Conservation (phyloP, 2,797 vertebrate genomes). For the Pipistrellus pipistrellus region DNA sequence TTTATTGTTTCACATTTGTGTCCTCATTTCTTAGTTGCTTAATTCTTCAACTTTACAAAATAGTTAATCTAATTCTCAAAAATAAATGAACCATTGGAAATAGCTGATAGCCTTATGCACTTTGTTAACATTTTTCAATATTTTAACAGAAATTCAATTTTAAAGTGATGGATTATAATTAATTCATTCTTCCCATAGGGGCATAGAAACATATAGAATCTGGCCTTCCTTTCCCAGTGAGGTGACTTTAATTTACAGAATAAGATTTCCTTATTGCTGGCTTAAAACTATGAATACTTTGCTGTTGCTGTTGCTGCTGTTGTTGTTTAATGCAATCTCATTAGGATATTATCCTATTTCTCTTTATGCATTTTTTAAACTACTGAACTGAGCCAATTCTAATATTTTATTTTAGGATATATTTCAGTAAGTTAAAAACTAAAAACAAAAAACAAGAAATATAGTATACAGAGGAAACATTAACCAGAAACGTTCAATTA, state of each 20-base stretch:
- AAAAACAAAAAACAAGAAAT: conserved; percentile 33
- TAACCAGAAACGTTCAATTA: conserved; percentile 66
- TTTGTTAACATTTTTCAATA: conserved; percentile 75
- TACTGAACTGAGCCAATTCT: conserved; percentile 16
- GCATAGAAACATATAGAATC: conserved; percentile 46
- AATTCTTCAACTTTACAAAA: conserved; percentile 29
- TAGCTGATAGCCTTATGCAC: conserved; percentile 51
- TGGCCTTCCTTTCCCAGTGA: not conserved
- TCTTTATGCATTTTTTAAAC: conserved; percentile 38
- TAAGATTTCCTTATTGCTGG: conserved; percentile 54
- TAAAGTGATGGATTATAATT: conserved; percentile 68
- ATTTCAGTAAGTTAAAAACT: not conserved
- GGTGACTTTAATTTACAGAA: conserved; percentile 53
- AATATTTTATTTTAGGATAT: conserved; percentile 52
- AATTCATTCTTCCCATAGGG: conserved; percentile 66
- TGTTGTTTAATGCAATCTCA: conserved; percentile 37
- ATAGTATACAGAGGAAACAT: conserved; percentile 49
- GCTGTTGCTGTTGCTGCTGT: not conserved
- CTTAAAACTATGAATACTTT: conserved; percentile 44
- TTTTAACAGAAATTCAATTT: conserved; percentile 78
- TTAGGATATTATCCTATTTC: conserved; percentile 37
- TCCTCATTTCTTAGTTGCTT: not conserved
- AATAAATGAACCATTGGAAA: conserved; percentile 54
- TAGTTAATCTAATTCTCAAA: conserved; percentile 51
- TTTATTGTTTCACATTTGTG: not conserved